These are phyloP conservation scores for Ophioninae sp. DNA, from an alignment of 2,888 invertebrate genomes.

Conservation along the genomic window DNA sequence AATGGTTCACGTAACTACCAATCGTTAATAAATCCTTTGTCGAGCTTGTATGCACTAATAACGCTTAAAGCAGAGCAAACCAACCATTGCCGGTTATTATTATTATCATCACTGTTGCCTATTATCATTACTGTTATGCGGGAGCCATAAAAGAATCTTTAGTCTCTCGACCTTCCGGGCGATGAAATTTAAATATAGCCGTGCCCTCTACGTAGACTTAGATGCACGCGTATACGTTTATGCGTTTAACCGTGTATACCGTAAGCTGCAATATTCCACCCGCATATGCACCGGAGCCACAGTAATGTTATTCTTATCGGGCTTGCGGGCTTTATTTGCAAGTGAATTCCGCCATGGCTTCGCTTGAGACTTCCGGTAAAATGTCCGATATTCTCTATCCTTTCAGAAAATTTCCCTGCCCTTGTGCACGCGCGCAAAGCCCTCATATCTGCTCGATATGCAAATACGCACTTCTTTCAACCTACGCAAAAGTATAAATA, in stretches of 20 bases:
- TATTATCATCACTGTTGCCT: conserved; percentile 18
- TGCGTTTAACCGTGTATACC: background rate
- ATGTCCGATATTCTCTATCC: conserved; percentile 44
- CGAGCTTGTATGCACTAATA: background rate
- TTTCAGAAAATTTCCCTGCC: conserved; percentile 19
- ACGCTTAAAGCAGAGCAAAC: background rate
- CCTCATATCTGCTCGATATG: background rate
- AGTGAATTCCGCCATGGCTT: conserved; percentile 45
- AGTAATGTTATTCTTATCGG: conserved; percentile 59
- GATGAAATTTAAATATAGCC: conserved; percentile 53
- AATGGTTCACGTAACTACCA: background rate
- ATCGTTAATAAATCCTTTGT: background rate
- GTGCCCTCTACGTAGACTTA: conserved; percentile 8
- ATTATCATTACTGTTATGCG: conserved; percentile 21
- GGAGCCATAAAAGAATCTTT: conserved; percentile 25
- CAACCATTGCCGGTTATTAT: conserved; percentile 16
- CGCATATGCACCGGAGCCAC: conserved; percentile 21
- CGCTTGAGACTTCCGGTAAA: conserved; percentile 34
- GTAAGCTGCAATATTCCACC: conserved; percentile 25
- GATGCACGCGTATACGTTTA: background rate
- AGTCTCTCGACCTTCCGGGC: conserved; percentile 33
- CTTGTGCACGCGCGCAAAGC: background rate
- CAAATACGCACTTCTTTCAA: background rate
- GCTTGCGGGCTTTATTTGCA: conserved; percentile 53
- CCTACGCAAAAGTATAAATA: background rate